Evolutionary conservation across 2,113 vertebrate genomes (phyloP).

Genomic region (Passer montanus): DNA sequence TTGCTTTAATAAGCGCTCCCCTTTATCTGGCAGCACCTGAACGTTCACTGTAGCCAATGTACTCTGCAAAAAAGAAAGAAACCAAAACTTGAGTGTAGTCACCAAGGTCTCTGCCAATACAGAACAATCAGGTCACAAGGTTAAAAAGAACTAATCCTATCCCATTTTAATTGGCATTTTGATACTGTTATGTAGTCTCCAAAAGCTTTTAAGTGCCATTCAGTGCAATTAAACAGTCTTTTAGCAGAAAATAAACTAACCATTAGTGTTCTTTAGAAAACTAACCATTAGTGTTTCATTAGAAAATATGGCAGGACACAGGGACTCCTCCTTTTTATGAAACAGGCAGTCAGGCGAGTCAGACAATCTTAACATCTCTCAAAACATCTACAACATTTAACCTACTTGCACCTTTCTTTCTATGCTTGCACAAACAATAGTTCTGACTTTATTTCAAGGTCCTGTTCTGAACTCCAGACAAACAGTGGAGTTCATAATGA

Average conservation of each 20-base stretch:
- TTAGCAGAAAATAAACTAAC: background rate
- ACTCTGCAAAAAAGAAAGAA: slow-evolving; percentile 65
- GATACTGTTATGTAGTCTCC: background rate
- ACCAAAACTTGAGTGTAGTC: background rate
- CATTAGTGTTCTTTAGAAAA: background rate
- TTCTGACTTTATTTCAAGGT: background rate
- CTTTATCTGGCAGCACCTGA: slow-evolving; percentile 82
- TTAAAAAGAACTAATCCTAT: background rate
- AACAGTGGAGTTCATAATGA: background rate
- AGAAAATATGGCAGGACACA: background rate
- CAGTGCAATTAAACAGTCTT: background rate
- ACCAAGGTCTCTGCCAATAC: background rate
- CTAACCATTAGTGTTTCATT: background rate
- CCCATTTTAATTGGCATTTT: background rate
- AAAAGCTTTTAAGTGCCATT: background rate
- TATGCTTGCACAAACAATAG: background rate
- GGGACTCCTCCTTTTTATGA: background rate
- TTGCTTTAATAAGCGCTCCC: slow-evolving; percentile 79
- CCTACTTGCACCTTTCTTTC: background rate
- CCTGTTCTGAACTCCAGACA: background rate
- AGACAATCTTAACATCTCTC: background rate
- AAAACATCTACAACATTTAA: background rate
- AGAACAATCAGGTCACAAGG: background rate
- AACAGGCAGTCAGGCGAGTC: background rate
- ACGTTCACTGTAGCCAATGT: slow-evolving; percentile 79